Percentiles rank a stretch among this genome's conserved stretches.
These are phyloP conservation scores for Coelinius sp. DNA, from an alignment of 2,888 invertebrate genomes.

Conservation along the genomic window DNA sequence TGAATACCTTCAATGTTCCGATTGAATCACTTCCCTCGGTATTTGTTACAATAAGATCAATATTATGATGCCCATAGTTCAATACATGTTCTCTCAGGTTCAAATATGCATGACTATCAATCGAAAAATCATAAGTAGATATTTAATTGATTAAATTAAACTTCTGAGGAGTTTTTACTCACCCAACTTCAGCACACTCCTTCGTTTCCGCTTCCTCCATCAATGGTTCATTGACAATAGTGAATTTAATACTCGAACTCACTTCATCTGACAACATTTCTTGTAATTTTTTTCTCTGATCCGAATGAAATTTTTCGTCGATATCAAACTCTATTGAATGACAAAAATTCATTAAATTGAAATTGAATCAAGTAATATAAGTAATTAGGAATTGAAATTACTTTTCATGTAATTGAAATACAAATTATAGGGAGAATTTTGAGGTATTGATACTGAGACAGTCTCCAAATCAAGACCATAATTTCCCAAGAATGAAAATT, in stretches of 20 bases:
- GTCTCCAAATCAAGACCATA: slow-evolving; percentile 61
- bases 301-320: slow-evolving; percentile 50
- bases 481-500: slow-evolving; percentile 62
- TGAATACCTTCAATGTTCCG: slow-evolving; percentile 60
- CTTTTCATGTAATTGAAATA: slow-evolving; percentile 45
- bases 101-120: slow-evolving; percentile 56
- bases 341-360: background rate
- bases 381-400: too few relatives aligned
- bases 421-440: slow-evolving; percentile 34
- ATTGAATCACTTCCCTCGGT: slow-evolving; percentile 48
- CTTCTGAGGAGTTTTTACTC: slow-evolving; percentile 31
- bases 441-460: slow-evolving; percentile 53
- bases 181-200: slow-evolving; percentile 65
- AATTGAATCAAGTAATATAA: too few relatives aligned
- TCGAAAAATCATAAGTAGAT: slow-evolving; percentile 4
- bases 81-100: slow-evolving; percentile 58
- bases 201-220: slow-evolving; percentile 55
- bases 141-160: slow-evolving; percentile 9
- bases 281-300: slow-evolving; percentile 53
- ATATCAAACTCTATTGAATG: slow-evolving; percentile 56
- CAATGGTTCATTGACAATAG: slow-evolving; percentile 60
- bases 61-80: slow-evolving; percentile 42
- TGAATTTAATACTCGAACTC: slow-evolving; percentile 57
- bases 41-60: slow-evolving; percentile 53
- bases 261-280: slow-evolving; percentile 55